Evolutionary conservation across 2,797 vertebrate genomes (phyloP).

Genomic region (Enteromius paludinosus): DNA sequence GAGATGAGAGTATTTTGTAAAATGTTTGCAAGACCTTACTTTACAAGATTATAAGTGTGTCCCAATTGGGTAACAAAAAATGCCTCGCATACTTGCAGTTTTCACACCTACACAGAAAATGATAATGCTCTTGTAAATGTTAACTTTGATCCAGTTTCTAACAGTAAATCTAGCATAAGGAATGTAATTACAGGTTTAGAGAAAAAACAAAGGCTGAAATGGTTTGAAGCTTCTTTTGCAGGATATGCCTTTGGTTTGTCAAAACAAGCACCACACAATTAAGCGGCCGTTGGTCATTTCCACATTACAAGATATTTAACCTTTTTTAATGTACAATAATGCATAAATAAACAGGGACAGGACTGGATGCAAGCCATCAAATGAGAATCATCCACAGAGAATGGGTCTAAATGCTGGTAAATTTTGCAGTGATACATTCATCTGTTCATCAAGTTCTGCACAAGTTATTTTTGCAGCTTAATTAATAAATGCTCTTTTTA

Average conservation of each 20-base stretch:
- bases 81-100: background rate
- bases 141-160: background rate
- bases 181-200: background rate
- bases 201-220: background rate
- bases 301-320: background rate
- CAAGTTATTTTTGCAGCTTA: background rate
- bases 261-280: background rate
- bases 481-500: slow-evolving; percentile 5
- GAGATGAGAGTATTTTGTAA: background rate
- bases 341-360: background rate
- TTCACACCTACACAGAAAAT: background rate
- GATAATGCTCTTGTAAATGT: no score
- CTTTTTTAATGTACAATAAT: background rate
- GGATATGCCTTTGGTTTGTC: background rate
- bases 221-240: background rate
- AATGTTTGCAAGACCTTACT: background rate
- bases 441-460: background rate
- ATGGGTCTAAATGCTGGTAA: background rate
- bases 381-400: background rate
- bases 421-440: background rate
- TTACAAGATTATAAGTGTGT: background rate
- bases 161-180: background rate
- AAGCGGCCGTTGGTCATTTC: background rate
- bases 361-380: background rate
- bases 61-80: background rate